These are phyloP conservation scores for Siniperca knerii DNA, from an alignment of 2,113 vertebrate species.

Conservation along the genomic window DNA sequence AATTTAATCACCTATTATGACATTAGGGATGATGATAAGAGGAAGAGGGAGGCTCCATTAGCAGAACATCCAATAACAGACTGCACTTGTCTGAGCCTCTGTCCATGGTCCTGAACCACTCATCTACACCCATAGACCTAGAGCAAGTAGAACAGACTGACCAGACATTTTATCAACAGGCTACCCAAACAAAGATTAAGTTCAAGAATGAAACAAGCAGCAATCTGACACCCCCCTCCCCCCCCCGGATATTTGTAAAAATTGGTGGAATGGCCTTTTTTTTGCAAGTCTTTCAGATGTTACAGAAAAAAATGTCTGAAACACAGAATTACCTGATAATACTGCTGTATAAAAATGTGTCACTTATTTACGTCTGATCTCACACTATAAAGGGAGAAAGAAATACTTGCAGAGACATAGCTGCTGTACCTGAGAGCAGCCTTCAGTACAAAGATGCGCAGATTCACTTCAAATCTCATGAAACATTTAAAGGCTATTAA, in stretches of 20 bases:
- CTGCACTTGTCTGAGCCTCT: slow-evolving; percentile 78
- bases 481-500: slow-evolving; percentile 59
- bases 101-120: slow-evolving; percentile 87
- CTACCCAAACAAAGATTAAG: not conserved
- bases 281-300: not conserved
- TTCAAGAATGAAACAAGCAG: not conserved
- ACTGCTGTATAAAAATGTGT: not conserved
- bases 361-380: not conserved
- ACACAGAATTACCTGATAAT: not conserved
- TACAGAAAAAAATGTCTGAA: not conserved
- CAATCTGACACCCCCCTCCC: not conserved
- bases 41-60: slow-evolving; percentile 54
- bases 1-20: not conserved
- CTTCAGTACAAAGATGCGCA: slow-evolving; percentile 4
- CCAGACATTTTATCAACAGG: slow-evolving; percentile 5
- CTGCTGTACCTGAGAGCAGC: slow-evolving; percentile 2
- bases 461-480: slow-evolving; percentile 50
- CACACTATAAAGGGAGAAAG: not conserved
- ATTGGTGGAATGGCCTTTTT: not conserved
- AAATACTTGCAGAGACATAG: slow-evolving; percentile 29
- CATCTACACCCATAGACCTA: slow-evolving; percentile 72
- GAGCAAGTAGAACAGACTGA: slow-evolving; percentile 54
- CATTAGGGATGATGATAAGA: slow-evolving; percentile 42
- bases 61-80: slow-evolving; percentile 70
- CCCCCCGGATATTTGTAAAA: not conserved